Evolutionary conservation across 2,888 invertebrate genomes (phyloP).

Genomic region (Melieria omissa): DNA sequence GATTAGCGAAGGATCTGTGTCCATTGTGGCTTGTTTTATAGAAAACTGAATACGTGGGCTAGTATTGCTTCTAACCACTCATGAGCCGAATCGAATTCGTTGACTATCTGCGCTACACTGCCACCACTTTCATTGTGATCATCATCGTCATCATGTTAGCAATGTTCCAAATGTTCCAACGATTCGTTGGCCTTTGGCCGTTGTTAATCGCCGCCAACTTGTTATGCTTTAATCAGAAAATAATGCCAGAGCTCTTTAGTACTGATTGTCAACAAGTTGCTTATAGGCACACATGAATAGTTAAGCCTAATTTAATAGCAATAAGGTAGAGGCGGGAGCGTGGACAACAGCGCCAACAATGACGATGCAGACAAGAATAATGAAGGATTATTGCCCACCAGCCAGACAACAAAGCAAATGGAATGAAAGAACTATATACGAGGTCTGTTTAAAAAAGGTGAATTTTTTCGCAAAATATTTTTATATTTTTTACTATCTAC

Average conservation of each 20-base stretch:
- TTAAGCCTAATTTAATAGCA: slow-evolving; percentile 58
- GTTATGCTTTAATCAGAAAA: slow-evolving; percentile 32
- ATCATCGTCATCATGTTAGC: slow-evolving; percentile 19
- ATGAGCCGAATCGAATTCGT: slow-evolving; percentile 29
- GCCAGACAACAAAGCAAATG: too few species aligned
- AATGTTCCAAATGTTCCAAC: slow-evolving; percentile 14
- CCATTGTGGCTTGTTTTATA: too few species aligned
- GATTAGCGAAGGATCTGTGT: too few species aligned
- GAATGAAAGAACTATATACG: too few species aligned
- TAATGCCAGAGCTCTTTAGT: slow-evolving; percentile 29
- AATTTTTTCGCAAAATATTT: too few species aligned
- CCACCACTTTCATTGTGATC: not conserved
- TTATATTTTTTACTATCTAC: too few species aligned
- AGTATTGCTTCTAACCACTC: not conserved
- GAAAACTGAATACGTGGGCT: slow-evolving; percentile 1
- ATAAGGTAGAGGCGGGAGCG: not conserved
- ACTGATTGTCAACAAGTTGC: slow-evolving; percentile 37
- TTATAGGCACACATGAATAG: slow-evolving; percentile 51
- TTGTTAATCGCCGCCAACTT: slow-evolving; percentile 1
- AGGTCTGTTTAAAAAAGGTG: too few species aligned
- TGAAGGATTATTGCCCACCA: too few species aligned
- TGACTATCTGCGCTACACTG: not conserved
- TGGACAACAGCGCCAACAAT: too few species aligned
- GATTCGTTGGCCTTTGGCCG: not conserved
- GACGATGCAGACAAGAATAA: too few species aligned